Evolutionary conservation across 2,888 invertebrate genomes (phyloP).

Genomic region (Stenichneumon culpator): DNA sequence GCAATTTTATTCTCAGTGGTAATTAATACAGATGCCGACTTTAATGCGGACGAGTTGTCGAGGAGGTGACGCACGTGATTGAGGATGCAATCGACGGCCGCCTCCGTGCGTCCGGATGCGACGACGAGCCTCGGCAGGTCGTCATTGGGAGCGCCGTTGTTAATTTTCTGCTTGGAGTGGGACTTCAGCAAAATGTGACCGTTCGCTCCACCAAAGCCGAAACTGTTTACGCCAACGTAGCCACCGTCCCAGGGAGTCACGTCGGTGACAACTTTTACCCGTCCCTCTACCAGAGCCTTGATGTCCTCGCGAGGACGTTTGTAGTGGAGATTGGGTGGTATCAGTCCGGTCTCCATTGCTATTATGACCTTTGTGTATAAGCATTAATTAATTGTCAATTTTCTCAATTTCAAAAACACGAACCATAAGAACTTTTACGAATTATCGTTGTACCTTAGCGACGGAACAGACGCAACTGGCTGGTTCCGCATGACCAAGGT

Average conservation of each 20-base stretch:
- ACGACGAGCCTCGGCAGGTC: slow-evolving; percentile 91
- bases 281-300: slow-evolving; percentile 88
- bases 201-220: slow-evolving; percentile 97
- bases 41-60: not conserved
- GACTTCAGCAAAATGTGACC: slow-evolving; percentile 90
- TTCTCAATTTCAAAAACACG: not conserved
- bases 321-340: slow-evolving; percentile 96
- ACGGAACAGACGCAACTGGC: slow-evolving; percentile 93
- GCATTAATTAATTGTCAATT: no score
- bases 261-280: slow-evolving; percentile 91
- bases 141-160: slow-evolving; percentile 88
- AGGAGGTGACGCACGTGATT: slow-evolving; percentile 86
- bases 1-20: no score
- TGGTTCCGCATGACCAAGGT: slow-evolving; percentile 97
- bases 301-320: slow-evolving; percentile 88
- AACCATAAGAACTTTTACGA: not conserved
- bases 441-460: slow-evolving; percentile 88
- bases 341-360: slow-evolving; percentile 91
- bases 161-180: slow-evolving; percentile 87
- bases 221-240: slow-evolving; percentile 93
- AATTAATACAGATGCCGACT: no score
- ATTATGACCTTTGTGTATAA: slow-evolving; percentile 87
- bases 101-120: slow-evolving; percentile 93
- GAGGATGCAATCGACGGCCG: slow-evolving; percentile 89
- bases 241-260: slow-evolving; percentile 90